Evolutionary conservation across 2,797 vertebrate genomes (phyloP).

Genomic region (Sebastes itinus): DNA sequence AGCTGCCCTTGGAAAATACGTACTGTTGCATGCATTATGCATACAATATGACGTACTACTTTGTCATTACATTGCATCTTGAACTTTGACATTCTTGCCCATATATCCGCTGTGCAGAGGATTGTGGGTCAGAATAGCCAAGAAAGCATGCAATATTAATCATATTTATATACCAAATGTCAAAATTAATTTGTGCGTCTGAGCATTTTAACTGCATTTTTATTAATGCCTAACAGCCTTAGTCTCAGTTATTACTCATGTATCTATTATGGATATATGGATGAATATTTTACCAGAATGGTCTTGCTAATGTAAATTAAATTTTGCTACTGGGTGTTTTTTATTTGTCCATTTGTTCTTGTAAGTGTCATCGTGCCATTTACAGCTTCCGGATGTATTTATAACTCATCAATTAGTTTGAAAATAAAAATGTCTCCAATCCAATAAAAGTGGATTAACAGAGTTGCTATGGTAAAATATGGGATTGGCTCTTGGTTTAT

Average conservation of each 20-base stretch:
- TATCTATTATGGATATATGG: background rate
- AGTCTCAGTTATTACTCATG: background rate
- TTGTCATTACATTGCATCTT: too few species aligned
- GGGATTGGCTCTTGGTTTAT: background rate
- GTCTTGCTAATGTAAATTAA: background rate
- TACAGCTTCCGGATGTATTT: background rate
- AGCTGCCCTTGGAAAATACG: too few species aligned
- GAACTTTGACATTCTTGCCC: too few species aligned
- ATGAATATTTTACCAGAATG: constrained; percentile 1
- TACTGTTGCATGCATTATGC: too few species aligned
- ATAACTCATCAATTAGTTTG: background rate
- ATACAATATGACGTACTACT: too few species aligned
- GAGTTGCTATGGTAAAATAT: background rate
- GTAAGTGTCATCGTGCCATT: constrained; percentile 12
- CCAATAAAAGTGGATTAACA: constrained; percentile 14
- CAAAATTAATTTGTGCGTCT: background rate
- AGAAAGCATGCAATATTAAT: background rate
- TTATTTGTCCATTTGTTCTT: constrained; percentile 9
- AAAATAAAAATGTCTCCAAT: constrained; percentile 5
- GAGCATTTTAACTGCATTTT: background rate
- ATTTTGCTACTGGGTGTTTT: background rate
- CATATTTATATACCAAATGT: background rate
- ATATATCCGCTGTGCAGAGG: too few species aligned
- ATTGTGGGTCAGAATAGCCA: too few species aligned
- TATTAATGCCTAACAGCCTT: background rate